These are phyloP conservation scores for Ctenicera cuprea DNA, from an alignment of 2,888 invertebrate genomes.

Conservation along the genomic window DNA sequence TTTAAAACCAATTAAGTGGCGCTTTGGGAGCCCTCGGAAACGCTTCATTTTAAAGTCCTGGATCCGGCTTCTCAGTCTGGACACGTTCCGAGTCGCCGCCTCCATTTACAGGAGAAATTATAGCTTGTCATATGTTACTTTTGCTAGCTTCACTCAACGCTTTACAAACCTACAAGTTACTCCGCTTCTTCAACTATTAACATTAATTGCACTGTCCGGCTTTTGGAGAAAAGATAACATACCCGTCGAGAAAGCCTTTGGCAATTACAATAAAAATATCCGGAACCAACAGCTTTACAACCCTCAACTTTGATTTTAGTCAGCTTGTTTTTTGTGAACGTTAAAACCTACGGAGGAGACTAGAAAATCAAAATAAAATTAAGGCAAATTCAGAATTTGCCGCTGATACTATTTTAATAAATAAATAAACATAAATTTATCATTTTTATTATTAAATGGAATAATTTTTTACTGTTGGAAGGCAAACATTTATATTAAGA, in stretches of 20 bases:
- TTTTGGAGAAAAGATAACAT: slow-evolving; percentile 17
- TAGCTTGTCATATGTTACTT: slow-evolving; percentile 58
- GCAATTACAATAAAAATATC: slow-evolving; percentile 28
- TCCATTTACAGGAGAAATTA: slow-evolving; percentile 57
- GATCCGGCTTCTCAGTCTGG: slow-evolving; percentile 56
- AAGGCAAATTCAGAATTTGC: too few relatives aligned
- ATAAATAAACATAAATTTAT: too few relatives aligned
- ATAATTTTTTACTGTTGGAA: too few relatives aligned
- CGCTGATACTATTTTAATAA: too few relatives aligned
- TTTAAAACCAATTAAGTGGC: slow-evolving; percentile 60
- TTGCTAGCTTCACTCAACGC: slow-evolving; percentile 38
- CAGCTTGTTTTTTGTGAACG: neutral
- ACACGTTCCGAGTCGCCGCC: slow-evolving; percentile 55
- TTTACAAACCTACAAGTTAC: slow-evolving; percentile 28
- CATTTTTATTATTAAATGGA: too few relatives aligned
- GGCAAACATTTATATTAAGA: too few relatives aligned
- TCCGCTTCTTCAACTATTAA: slow-evolving; percentile 27
- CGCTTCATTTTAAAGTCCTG: slow-evolving; percentile 59
- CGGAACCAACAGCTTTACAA: neutral
- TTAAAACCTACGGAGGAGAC: neutral
- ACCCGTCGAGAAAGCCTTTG: slow-evolving; percentile 22
- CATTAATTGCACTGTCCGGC: slow-evolving; percentile 18
- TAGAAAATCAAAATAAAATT: too few relatives aligned
- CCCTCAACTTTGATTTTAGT: slow-evolving; percentile 9
- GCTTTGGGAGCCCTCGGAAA: slow-evolving; percentile 53